Conservation (phyloP, 2,113 vertebrate genomes). For the Esox niger region DNA sequence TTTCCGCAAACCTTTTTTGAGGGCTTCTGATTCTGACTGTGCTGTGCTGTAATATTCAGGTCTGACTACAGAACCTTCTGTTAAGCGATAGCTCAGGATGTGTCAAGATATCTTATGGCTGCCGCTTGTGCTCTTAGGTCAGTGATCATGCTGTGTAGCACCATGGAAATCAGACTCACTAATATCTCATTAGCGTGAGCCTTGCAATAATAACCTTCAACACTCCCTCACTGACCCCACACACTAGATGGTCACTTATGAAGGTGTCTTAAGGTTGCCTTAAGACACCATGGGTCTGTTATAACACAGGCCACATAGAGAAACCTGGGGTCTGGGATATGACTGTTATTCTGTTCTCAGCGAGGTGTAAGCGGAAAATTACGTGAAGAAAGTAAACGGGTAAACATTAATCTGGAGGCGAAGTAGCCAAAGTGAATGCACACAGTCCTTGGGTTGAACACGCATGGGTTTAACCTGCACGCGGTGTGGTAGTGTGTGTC, state of each 20-base stretch:
- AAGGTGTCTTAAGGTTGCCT: background rate
- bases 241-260: slow-evolving; percentile 1
- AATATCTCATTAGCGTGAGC: slow-evolving; percentile 22
- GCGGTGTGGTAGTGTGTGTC: background rate
- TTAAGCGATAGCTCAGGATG: background rate
- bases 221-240: background rate
- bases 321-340: slow-evolving; percentile 57
- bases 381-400: background rate
- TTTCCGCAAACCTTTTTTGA: background rate
- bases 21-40: too few relatives aligned
- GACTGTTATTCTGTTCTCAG: background rate
- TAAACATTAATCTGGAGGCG: background rate
- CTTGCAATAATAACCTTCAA: slow-evolving; percentile 6
- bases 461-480: slow-evolving; percentile 24
- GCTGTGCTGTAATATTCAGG: background rate
- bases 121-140: background rate
- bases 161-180: slow-evolving; percentile 4
- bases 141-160: background rate
- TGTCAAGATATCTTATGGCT: background rate
- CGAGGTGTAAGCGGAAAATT: background rate
- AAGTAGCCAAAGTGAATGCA: background rate
- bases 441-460: slow-evolving; percentile 7
- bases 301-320: slow-evolving; percentile 57
- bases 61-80: background rate
- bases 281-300: background rate